Base-by-base conservation (phyloP, 1,140 invertebrate genomes). In the Chironomus striatipennis region DNA sequence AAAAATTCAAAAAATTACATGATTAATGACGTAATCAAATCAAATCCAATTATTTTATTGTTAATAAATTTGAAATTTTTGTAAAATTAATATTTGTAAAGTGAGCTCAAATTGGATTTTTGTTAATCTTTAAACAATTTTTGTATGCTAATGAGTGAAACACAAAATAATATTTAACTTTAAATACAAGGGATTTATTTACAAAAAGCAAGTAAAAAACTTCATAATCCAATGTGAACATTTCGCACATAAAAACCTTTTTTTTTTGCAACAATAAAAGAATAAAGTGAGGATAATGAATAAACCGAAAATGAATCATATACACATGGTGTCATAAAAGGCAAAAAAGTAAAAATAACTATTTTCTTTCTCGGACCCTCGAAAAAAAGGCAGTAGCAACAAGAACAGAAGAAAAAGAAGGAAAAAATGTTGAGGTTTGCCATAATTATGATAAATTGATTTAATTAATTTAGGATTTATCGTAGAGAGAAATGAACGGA, bases 381-480 rank as follows among this genome's bases (percentile, higher is more conserved):
- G 43, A 47, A 47, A 15, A 43, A 3, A 47, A 47, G 5, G 47
- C 12, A 57, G 47, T 10, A 57, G 43, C 12, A 57, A 34, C 2
- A 34, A 2, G 24, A 34, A n/a, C n/a, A 34, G 24, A 34, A 34
- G 24, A 5, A 34, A 34, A 34, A 34, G 24, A 34, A 34, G 24
- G 1, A 70, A 18, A 70, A 70, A 70, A 70, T 70, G 65, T 70
- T 70, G 65, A 70, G 65, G 65, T 70, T 70, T 20, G 65, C 65
- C 65, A 70, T 70, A 70, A 70, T 70, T 70, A 70, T 70, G 65
- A 70, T 70, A 70, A 70, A 70, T 70, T 70, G 65, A 70, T 70
- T 70, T 70, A 70, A 70, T 70, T 70, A 70, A 70, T 70, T 70
- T 70, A 21, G 20, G 65, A 70, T 70, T 70, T 70, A 70, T 70